Evolutionary conservation across 2,797 vertebrate genomes (phyloP).

Genomic region (Esox masquinongy): DNA sequence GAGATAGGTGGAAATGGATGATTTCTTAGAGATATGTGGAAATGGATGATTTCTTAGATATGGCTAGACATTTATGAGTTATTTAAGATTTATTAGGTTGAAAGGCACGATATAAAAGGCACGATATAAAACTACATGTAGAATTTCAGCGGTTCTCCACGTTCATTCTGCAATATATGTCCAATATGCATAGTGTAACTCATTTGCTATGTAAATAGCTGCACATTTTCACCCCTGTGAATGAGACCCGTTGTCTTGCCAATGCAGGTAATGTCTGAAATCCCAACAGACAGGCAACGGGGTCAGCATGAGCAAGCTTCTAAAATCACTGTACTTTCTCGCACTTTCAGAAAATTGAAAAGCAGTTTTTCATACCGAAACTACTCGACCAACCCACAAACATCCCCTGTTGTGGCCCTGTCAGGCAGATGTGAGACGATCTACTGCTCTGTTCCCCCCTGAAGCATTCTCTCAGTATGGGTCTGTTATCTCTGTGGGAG

Average conservation of each 20-base stretch:
- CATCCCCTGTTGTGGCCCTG: constrained; percentile 25
- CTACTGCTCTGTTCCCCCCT: constrained; percentile 33
- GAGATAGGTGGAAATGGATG: no score
- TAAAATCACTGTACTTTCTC: background rate
- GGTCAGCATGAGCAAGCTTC: background rate
- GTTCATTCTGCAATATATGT: background rate
- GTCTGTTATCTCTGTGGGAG: constrained; percentile 24
- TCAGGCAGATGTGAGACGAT: constrained; percentile 24
- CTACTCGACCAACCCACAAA: background rate
- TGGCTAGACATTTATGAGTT: no score
- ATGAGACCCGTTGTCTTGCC: background rate
- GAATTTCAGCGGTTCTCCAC: background rate
- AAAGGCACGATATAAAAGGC: no score
- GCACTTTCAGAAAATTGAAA: background rate
- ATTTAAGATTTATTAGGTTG: no score
- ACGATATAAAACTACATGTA: no score
- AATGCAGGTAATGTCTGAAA: background rate
- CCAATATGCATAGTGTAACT: no score
- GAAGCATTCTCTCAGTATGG: constrained; percentile 24
- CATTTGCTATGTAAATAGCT: background rate
- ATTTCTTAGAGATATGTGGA: no score
- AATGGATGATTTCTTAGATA: no score
- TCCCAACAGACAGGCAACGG: background rate
- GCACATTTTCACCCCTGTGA: background rate
- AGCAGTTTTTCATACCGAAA: background rate